phyloP scores from a whole-genome alignment of 2,888 invertebrate species.

The Agapostemon virescens region DNA sequence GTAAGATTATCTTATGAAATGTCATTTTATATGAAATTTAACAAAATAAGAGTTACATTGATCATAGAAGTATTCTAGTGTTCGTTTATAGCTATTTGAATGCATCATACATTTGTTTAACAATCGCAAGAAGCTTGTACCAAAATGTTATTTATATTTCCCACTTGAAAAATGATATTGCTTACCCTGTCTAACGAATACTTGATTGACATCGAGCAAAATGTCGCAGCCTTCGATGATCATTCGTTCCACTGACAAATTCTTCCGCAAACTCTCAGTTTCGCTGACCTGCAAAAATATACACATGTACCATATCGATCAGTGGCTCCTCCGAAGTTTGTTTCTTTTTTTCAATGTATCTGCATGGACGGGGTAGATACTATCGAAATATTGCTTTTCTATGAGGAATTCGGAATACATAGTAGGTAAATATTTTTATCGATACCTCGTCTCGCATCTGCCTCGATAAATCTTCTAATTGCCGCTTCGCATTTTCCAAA shows the following conservation, averaged over 20 bases:
- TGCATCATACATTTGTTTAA: no score
- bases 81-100: no score
- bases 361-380: neutral
- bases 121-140: no score
- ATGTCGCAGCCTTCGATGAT: slow-evolving; percentile 97
- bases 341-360: neutral
- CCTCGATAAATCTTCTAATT: slow-evolving; percentile 91
- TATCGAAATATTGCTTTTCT: neutral
- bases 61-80: no score
- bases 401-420: neutral
- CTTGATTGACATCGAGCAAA: slow-evolving; percentile 94
- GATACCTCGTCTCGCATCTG: slow-evolving; percentile 94
- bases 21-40: no score
- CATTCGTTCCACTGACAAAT: slow-evolving; percentile 95
- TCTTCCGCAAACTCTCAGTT: slow-evolving; percentile 94
- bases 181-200: slow-evolving; percentile 93
- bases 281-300: slow-evolving; percentile 87
- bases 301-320: neutral
- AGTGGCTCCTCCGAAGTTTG: no score
- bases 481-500: slow-evolving; percentile 92
- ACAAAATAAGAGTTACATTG: no score
- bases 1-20: no score
- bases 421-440: no score
- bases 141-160: neutral
- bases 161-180: slow-evolving; percentile 7